These are phyloP conservation scores for Barnardius zonarius DNA, from an alignment of 2,113 vertebrate species.

Conservation along the genomic window DNA sequence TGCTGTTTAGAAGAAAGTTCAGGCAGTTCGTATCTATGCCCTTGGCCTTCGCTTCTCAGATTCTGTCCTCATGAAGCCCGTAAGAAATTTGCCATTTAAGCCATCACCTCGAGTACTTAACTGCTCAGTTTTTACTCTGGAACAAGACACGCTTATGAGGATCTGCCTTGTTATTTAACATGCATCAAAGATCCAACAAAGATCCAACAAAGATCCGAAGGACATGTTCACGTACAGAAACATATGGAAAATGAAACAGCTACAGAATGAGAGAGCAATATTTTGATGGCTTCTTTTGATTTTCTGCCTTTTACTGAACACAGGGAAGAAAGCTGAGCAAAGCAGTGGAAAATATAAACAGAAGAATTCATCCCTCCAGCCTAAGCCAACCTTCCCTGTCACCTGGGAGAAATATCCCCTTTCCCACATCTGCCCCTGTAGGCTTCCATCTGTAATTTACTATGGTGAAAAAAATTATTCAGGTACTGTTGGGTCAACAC, in stretches of 20 bases:
- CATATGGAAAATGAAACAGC: background rate
- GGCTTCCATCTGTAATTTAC: background rate
- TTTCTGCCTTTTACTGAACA: background rate
- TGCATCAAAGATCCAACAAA: background rate
- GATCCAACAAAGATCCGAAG: background rate
- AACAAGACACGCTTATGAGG: background rate
- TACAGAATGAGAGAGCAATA: background rate
- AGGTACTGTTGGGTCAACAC: slow-evolving; percentile 34
- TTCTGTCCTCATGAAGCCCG: background rate
- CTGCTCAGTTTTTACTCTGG: background rate
- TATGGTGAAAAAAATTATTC: background rate
- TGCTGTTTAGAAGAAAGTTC: background rate
- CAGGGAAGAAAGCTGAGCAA: background rate
- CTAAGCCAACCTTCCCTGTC: background rate
- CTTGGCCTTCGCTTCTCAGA: background rate
- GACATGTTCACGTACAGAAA: background rate
- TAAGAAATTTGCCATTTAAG: background rate
- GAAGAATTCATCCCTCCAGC: background rate
- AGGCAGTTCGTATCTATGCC: background rate
- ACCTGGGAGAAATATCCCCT: background rate
- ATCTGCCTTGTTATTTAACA: background rate
- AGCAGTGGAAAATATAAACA: background rate
- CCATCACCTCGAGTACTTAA: background rate
- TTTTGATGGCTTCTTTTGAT: background rate
- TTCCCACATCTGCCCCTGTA: background rate